phyloP scores from a whole-genome alignment of 37 sponge, comb jelly and placozoan genomes.

The Aphrocallistes beatrix region DNA sequence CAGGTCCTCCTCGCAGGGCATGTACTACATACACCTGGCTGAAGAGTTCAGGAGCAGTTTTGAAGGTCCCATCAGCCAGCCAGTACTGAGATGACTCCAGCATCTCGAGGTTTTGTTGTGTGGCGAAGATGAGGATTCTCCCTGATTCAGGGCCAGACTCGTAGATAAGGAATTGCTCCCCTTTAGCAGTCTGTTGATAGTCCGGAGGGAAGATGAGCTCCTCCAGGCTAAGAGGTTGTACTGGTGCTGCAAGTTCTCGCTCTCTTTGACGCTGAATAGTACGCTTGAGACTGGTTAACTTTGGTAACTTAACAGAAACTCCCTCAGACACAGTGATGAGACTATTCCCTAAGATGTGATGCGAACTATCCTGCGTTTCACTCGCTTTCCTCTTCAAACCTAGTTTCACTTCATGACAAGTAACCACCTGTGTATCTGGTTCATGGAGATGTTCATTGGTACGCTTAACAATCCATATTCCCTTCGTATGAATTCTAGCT shows the following conservation, averaged over 20 bases:
- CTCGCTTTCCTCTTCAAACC: not conserved
- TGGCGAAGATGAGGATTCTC: not conserved
- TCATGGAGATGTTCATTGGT: slow-evolving; percentile 12
- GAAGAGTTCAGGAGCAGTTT: not conserved
- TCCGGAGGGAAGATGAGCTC: slow-evolving; percentile 2
- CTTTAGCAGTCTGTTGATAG: not conserved
- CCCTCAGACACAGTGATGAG: not conserved
- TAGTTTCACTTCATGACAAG: not conserved
- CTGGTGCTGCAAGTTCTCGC: not conserved
- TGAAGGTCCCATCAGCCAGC: slow-evolving; percentile 19
- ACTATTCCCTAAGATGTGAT: not conserved
- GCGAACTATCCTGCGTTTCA: not conserved
- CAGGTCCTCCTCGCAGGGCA: too few relatives aligned
- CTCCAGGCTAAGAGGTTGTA: not conserved
- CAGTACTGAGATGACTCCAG: not conserved
- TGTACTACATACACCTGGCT: too few relatives aligned
- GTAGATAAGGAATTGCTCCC: not conserved
- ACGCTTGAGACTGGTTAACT: not conserved
- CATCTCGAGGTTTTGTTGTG: not conserved
- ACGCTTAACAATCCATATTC: not conserved
- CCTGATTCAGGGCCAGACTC: not conserved
- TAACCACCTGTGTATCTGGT: not conserved
- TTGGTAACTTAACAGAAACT: not conserved
- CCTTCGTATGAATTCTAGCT: not conserved
- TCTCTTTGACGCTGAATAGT: not conserved